Base-by-base conservation (phyloP, 2,888 invertebrate genomes). In the Temnothorax rugatulus region DNA sequence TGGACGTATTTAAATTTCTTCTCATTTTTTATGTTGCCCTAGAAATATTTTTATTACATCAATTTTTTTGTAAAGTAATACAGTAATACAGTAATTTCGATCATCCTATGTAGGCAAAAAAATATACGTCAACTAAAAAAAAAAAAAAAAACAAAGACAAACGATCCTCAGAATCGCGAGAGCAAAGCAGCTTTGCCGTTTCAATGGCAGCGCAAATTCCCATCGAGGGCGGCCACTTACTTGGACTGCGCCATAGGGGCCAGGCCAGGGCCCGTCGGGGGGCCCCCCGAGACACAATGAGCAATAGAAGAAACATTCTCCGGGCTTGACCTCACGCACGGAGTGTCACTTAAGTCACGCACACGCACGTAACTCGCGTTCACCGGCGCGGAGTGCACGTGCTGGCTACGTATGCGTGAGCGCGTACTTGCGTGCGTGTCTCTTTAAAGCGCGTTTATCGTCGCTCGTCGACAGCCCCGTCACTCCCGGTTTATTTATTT, bases 291-390 rank as follows among this genome's bases (percentile, higher is more conserved):
- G 82, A 85, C 82, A 91, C 89, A 92, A 92, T 90, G 90, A 90
- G 87, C 89, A 86, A 90, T 87, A 85, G 87, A 84, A 89, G 89
- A 91, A 90, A 89, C 90, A 92, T 92, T 92, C 91, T 89, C 91
- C 82, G 79, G 86, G 86, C 86, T 91, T 92, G 91, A 91, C 90
- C 92, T 92, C 91, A 91, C 87, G 86, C 87, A 83, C 84, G 69
- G 66, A 85, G 86, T 90, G 91, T 89, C 90, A 90, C 86, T 91
- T 89, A 85, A 83, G 86, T 84, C 68, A 71, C 75, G 84, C 79
- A 79, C 84, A 84, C 85, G 81, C 57, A 73, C 61, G 29, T 44
- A 54, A 47, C 77, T 57, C 61, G 84, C 74, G 47, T 29, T 83
- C 61, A 63, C 59, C 61, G 29, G 86, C 84, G 15, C 15, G 47